phyloP scores from a whole-genome alignment of 1,140 invertebrate genomes.

The Meteorus sp. region DNA sequence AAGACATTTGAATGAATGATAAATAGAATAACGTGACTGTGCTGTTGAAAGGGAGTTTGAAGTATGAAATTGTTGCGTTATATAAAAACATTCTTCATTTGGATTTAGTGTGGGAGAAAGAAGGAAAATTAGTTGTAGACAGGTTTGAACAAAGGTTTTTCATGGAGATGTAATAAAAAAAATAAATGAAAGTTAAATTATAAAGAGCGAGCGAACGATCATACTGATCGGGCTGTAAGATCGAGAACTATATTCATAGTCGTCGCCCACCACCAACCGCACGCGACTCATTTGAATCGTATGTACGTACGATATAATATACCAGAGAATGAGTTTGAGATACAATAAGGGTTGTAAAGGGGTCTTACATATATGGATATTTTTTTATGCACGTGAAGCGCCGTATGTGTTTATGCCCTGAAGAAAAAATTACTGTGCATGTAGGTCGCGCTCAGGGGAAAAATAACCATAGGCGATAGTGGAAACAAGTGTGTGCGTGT shows the following conservation, averaged over 20 bases:
- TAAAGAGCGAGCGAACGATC: too few species aligned
- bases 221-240: constrained; percentile 11
- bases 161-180: neutral
- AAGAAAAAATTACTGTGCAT: constrained; percentile 49
- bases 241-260: constrained; percentile 10
- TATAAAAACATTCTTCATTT: constrained; percentile 4
- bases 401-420: constrained; percentile 6
- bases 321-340: neutral
- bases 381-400: neutral
- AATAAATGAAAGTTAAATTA: constrained; percentile 1
- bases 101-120: neutral
- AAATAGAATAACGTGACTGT: too few species aligned
- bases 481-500: constrained; percentile 46
- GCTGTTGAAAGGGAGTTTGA: constrained; percentile 7
- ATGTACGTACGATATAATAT: constrained; percentile 5
- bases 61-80: constrained; percentile 1
- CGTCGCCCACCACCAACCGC: neutral
- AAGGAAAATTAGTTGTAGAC: constrained; percentile 20
- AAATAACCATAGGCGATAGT: constrained; percentile 51
- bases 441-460: constrained; percentile 47
- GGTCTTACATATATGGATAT: neutral
- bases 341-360: neutral
- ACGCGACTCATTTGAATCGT: constrained; percentile 12
- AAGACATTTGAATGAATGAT: too few species aligned
- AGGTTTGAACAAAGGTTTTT: constrained; percentile 3